phyloP scores from a whole-genome alignment of 2,113 vertebrate genomes.

The Pomatostomus ruficeps region DNA sequence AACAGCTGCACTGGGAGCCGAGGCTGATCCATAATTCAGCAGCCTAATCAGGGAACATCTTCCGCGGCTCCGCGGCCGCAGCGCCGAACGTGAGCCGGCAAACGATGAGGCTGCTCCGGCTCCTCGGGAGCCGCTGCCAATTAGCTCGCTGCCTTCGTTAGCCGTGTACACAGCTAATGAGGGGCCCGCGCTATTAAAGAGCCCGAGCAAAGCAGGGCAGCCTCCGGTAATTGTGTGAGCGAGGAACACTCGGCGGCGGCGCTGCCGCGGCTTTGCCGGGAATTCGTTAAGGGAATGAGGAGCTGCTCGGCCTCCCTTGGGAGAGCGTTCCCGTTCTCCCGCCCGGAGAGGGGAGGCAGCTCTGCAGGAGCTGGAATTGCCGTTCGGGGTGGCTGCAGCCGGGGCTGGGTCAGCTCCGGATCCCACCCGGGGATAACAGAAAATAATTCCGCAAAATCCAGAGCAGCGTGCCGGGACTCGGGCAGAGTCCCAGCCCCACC shows the following conservation, averaged over 20 bases:
- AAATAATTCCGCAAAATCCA: too few relatives aligned
- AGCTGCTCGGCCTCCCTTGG: not conserved
- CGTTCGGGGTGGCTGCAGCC: not conserved
- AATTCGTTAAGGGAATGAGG: slow-evolving; percentile 25
- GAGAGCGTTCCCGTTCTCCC: not conserved
- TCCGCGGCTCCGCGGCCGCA: slow-evolving; percentile 60
- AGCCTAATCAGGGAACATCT: slow-evolving; percentile 81
- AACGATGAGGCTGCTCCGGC: slow-evolving; percentile 57
- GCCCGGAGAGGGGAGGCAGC: not conserved
- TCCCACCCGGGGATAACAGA: not conserved
- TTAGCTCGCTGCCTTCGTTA: slow-evolving; percentile 31
- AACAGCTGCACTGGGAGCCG: slow-evolving; percentile 78
- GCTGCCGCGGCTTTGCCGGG: not conserved
- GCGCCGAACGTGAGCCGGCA: slow-evolving; percentile 75
- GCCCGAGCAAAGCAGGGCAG: slow-evolving; percentile 58
- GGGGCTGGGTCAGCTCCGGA: not conserved
- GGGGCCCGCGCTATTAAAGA: slow-evolving; percentile 13
- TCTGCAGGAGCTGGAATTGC: not conserved
- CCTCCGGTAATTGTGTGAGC: slow-evolving; percentile 46
- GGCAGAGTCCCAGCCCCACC: not conserved
- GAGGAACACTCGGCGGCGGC: slow-evolving; percentile 22
- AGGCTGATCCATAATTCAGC: slow-evolving; percentile 81
- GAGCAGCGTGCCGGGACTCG: not conserved
- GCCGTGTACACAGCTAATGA: slow-evolving; percentile 33
- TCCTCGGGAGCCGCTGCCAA: slow-evolving; percentile 59